Base-by-base conservation (phyloP, 2,888 invertebrate species). In the Holacanthella duospinosa region DNA sequence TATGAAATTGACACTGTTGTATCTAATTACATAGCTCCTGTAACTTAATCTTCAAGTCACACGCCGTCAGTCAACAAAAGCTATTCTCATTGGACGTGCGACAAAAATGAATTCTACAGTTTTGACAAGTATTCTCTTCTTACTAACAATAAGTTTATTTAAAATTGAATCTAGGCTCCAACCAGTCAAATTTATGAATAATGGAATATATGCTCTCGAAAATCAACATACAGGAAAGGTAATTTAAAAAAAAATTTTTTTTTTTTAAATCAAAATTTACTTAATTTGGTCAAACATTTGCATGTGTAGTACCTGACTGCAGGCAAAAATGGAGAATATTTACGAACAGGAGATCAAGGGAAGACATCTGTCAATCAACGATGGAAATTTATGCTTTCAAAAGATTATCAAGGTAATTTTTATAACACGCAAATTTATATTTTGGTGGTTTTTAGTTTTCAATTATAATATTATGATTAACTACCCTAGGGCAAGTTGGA, bases 211-310 rank as follows among this genome's bases (percentile, higher is more conserved):
- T 55, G 28, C 44, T 16, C 48, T 66, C 28, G 66, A 66, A 59
- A 66, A 56, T 55, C 66, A 66, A 59, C 63, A 60, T 56, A 63
- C 63, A 25, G 66, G 59, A 24, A 66, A 64, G 29, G 65, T 65
- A 63, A n/a, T n/a, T 48, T 1, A 1, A 24, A 54, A 4, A 12
- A 58, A 58, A 6, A 27, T 26, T 24, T 27, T 43, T 54, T 29
- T 21, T 60, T 29, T 26, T 24, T 4, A 43, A 36, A 36, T 12
- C 36, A 36, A 36, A 36, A 36, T 12, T 12, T 48, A 24, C 24
- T 58, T 26, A 55, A 28, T 12, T 55, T 55, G 3, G 27, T 26
- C 28, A 26, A 36, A 4, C 21, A n/a, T 12, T 58, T 58, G 6
- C n/a, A 3, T 58, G 28, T 58, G n/a, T 24, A 62, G 62, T 62